Conservation (phyloP, 2,888 invertebrate species). For the Congeria kusceri region DNA sequence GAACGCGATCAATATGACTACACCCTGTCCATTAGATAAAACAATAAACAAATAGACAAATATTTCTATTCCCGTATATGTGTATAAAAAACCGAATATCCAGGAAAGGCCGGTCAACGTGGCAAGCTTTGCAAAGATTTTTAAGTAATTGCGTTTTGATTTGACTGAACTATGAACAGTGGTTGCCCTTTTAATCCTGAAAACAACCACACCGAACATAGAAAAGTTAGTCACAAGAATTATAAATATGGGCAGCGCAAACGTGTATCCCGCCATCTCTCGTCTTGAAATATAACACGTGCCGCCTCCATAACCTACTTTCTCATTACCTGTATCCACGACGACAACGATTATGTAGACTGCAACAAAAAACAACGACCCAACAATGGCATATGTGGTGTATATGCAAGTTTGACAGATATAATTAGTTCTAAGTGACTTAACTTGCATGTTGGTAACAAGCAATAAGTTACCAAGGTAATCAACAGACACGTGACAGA, state of each 20-base stretch:
- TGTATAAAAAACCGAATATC: slow-evolving; percentile 57
- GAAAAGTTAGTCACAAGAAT: slow-evolving; percentile 29
- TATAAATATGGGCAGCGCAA: slow-evolving; percentile 38
- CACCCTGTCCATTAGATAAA: slow-evolving; percentile 50
- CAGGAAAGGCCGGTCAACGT: slow-evolving; percentile 54
- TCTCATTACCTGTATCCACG: background rate
- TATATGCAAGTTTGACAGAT: slow-evolving; percentile 20
- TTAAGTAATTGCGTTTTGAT: slow-evolving; percentile 36
- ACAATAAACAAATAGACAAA: slow-evolving; percentile 55
- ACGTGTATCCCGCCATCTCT: slow-evolving; percentile 41
- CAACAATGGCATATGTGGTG: slow-evolving; percentile 17
- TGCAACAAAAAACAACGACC: slow-evolving; percentile 20
- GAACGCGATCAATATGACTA: slow-evolving; percentile 56
- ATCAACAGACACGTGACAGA: slow-evolving; percentile 39
- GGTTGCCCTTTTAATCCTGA: slow-evolving; percentile 32
- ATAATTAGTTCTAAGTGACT: background rate
- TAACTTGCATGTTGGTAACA: slow-evolving; percentile 12
- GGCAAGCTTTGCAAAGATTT: slow-evolving; percentile 49
- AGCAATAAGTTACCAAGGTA: slow-evolving; percentile 37
- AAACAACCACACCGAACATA: slow-evolving; percentile 31
- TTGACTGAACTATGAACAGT: slow-evolving; percentile 17
- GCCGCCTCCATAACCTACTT: slow-evolving; percentile 45
- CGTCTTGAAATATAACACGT: slow-evolving; percentile 42
- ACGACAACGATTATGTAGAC: slow-evolving; percentile 21
- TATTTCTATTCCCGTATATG: slow-evolving; percentile 12